These are phyloP conservation scores for Busseola fusca DNA, from an alignment of 2,888 invertebrate genomes.

Conservation along the genomic window DNA sequence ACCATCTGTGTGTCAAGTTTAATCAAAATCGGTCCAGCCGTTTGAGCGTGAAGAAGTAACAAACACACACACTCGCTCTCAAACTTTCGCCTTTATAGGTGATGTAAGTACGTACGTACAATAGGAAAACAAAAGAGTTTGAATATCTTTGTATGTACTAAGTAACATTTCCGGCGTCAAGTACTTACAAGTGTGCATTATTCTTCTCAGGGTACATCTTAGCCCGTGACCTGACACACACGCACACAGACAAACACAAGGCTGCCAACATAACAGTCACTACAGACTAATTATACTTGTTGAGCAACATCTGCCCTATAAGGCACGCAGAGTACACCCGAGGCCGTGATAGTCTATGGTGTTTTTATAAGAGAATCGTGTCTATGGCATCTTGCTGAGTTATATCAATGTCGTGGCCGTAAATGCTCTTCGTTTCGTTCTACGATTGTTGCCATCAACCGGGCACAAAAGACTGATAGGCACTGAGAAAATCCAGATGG, in stretches of 20 bases:
- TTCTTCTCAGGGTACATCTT: slow-evolving; percentile 7
- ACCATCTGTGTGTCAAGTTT: too few species aligned
- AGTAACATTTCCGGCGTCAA: slow-evolving; percentile 20
- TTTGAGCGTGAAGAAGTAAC: too few species aligned
- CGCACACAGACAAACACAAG: slow-evolving; percentile 40
- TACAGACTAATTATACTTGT: slow-evolving; percentile 52
- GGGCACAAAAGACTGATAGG: too few species aligned
- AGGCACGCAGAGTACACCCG: slow-evolving; percentile 23
- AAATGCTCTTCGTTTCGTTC: background rate
- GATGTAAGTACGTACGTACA: too few species aligned
- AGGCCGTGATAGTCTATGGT: slow-evolving; percentile 38
- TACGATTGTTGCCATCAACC: background rate
- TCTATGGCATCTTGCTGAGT: slow-evolving; percentile 35
- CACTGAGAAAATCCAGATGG: too few species aligned
- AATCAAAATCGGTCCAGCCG: too few species aligned
- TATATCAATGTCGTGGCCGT: slow-evolving; percentile 23
- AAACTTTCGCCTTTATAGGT: too few species aligned
- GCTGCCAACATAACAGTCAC: slow-evolving; percentile 48
- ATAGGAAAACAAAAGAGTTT: background rate
- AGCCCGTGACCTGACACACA: slow-evolving; percentile 32
- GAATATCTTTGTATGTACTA: slow-evolving; percentile 15
- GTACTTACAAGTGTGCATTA: background rate
- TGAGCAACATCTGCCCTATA: slow-evolving; percentile 59
- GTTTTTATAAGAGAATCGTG: slow-evolving; percentile 42
- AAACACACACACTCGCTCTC: too few species aligned